Conservation (phyloP, 2,113 vertebrate species). For the Bujurquina vittata region DNA sequence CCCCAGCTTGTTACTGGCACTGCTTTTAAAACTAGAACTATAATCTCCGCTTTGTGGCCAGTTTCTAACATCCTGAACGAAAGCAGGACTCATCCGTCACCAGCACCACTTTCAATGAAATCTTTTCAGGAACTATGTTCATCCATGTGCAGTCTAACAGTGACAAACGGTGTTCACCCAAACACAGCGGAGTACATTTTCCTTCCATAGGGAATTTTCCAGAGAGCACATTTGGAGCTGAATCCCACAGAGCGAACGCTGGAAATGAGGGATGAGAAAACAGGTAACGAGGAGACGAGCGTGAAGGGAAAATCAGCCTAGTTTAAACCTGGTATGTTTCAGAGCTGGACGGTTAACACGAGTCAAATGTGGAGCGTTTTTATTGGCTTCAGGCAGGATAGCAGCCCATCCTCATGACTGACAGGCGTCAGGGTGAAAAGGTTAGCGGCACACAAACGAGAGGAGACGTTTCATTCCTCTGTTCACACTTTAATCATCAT, state of each 20-base stretch:
- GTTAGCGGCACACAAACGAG: not conserved
- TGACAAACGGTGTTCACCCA: not conserved
- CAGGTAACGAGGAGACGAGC: not conserved
- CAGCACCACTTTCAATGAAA: not conserved
- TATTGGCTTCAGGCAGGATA: not conserved
- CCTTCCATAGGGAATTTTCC: not conserved
- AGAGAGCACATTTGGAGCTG: not conserved
- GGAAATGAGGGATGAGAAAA: not conserved
- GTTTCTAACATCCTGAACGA: not conserved
- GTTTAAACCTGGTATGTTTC: too few relatives aligned
- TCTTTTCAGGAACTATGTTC: not conserved
- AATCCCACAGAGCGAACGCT: not conserved
- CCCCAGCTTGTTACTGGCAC: not conserved
- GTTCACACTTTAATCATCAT: not conserved
- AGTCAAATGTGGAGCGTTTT: not conserved
- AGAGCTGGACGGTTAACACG: too few relatives aligned
- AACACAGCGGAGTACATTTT: not conserved
- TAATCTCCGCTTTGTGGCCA: not conserved
- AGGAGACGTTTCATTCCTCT: not conserved
- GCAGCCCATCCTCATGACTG: constrained; percentile 14
- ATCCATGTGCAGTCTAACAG: not conserved
- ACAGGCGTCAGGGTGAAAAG: constrained; percentile 28
- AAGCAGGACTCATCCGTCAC: not conserved
- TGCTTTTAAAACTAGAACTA: not conserved
- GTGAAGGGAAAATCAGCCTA: too few relatives aligned